These are phyloP conservation scores for Adineta ricciae DNA, from an alignment of 2,888 invertebrate species.

Conservation along the genomic window DNA sequence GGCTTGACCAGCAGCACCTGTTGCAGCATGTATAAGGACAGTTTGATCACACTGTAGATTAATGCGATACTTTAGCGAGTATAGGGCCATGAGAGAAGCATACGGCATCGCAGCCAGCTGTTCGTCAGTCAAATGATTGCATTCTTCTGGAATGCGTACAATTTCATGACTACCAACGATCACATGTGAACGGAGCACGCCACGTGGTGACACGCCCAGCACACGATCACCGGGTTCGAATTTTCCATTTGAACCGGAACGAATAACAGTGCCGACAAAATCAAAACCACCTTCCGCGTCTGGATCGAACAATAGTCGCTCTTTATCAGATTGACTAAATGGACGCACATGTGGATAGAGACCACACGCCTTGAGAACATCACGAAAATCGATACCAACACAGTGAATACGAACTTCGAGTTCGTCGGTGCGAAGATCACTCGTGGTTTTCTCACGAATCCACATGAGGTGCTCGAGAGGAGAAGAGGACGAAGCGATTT, in stretches of 20 bases:
- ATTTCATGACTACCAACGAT: fast-evolving
- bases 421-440: background rate
- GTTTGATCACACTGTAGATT: background rate
- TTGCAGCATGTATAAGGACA: conserved; percentile 36
- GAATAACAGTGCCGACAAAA: background rate
- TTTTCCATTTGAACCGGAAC: fast-evolving
- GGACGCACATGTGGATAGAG: background rate
- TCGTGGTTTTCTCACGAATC: no score
- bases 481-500: background rate
- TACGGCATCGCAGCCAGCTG: background rate
- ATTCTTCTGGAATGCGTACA: background rate
- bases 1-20: conserved; percentile 41
- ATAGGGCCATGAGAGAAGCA: background rate
- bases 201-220: fast-evolving
- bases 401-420: background rate
- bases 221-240: background rate
- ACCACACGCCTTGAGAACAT: background rate
- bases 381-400: background rate
- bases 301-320: background rate
- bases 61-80: background rate
- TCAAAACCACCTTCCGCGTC: background rate
- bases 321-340: background rate
- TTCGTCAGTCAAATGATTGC: background rate
- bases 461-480: no score
- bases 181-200: background rate